phyloP scores from a whole-genome alignment of 2,113 vertebrate species.

The Nanger granti region DNA sequence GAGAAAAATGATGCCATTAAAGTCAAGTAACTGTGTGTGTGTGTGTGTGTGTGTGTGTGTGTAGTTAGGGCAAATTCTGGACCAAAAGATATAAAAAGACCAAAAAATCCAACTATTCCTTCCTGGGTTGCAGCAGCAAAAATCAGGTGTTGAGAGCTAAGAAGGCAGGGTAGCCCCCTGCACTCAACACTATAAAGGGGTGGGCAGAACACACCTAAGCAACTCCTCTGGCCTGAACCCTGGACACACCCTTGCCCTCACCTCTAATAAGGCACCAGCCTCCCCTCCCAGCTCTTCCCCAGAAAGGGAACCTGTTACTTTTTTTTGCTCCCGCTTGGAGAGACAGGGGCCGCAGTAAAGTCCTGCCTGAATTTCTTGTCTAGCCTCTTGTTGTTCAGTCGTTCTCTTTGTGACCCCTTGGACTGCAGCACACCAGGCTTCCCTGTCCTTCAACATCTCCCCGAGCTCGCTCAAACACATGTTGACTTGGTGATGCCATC shows the following conservation, averaged over 20 bases:
- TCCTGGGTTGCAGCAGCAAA: neutral
- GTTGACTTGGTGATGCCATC: neutral
- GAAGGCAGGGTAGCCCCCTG: neutral
- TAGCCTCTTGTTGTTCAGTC: neutral
- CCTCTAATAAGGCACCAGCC: neutral
- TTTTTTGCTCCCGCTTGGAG: neutral
- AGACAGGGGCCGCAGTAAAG: neutral
- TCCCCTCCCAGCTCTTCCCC: neutral
- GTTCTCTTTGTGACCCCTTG: neutral
- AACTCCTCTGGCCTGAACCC: neutral
- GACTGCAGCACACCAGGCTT: neutral
- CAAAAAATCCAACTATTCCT: neutral
- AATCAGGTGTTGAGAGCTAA: neutral
- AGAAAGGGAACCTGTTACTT: neutral
- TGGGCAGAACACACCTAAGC: neutral
- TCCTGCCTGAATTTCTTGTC: neutral
- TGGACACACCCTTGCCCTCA: neutral
- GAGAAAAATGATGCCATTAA: slow-evolving; percentile 32
- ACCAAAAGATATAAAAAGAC: neutral
- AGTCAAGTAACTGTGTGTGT: neutral
- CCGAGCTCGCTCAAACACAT: neutral
- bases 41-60: neutral
- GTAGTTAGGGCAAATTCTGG: neutral
- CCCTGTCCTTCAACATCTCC: neutral
- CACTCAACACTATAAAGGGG: neutral